These are phyloP conservation scores for Cydia splendana DNA, from an alignment of 1,140 invertebrate genomes.

Conservation along the genomic window DNA sequence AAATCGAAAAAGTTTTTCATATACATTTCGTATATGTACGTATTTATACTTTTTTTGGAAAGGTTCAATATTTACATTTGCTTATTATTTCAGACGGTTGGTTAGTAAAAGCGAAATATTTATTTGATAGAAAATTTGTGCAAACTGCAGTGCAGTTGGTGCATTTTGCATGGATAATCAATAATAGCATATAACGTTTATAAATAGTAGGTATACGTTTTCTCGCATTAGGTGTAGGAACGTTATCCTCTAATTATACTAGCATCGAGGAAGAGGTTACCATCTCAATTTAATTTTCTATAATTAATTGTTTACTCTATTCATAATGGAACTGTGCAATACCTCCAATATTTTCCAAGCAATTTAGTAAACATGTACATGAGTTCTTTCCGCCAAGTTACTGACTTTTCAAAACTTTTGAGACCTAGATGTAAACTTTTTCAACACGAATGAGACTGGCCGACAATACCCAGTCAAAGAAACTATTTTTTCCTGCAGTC, in stretches of 20 bases:
- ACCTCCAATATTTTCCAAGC: slow-evolving; percentile 17
- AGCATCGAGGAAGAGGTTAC: too few species aligned
- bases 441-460: slow-evolving; percentile 50
- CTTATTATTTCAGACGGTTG: slow-evolving; percentile 1
- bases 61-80: slow-evolving; percentile 2
- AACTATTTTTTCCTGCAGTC: slow-evolving; percentile 59
- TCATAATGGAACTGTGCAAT: background rate
- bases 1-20: background rate
- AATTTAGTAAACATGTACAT: slow-evolving; percentile 1
- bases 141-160: too few species aligned
- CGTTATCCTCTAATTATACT: too few species aligned
- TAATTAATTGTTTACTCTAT: too few species aligned
- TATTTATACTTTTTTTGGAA: background rate
- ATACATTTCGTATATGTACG: background rate
- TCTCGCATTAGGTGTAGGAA: too few species aligned
- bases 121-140: too few species aligned
- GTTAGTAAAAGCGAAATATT: too few species aligned
- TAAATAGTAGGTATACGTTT: too few species aligned
- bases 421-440: slow-evolving; percentile 42
- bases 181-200: too few species aligned
- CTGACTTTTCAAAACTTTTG: slow-evolving; percentile 4
- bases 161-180: too few species aligned
- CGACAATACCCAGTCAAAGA: slow-evolving; percentile 45
- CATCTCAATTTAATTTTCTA: too few species aligned
- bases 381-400: slow-evolving; percentile 15